phyloP scores from a whole-genome alignment of 2,888 invertebrate species.

The Eristalinus aeneus region DNA sequence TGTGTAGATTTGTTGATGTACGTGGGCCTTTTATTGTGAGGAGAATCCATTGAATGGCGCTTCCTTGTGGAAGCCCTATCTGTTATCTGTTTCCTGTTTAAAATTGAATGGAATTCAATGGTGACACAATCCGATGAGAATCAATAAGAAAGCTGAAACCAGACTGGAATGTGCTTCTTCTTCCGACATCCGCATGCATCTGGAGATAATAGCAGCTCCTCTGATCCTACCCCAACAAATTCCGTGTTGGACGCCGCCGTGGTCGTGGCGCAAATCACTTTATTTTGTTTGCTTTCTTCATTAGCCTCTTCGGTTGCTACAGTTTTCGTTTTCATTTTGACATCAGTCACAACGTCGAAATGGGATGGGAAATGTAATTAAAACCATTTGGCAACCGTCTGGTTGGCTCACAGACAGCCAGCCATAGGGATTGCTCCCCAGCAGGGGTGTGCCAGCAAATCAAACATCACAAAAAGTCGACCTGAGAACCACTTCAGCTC shows the following conservation, averaged over 20 bases:
- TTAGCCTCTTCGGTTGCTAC: not conserved
- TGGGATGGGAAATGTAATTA: not conserved
- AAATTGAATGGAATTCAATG: not conserved
- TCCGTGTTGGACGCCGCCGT: not conserved
- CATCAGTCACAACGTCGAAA: not conserved
- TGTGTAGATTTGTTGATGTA: too few relatives aligned
- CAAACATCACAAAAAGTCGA: not conserved
- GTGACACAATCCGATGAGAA: not conserved
- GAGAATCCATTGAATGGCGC: not conserved
- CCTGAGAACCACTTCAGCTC: not conserved
- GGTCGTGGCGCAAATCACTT: not conserved
- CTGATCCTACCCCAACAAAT: not conserved
- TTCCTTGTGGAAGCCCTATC: not conserved
- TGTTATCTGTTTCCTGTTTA: too few relatives aligned
- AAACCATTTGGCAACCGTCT: conserved; percentile 27
- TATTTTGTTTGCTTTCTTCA: not conserved
- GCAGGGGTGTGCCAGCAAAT: not conserved
- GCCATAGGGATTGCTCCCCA: too few relatives aligned
- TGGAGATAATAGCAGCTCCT: not conserved
- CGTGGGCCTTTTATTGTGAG: too few relatives aligned
- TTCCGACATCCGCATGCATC: not conserved
- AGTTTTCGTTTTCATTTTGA: not conserved
- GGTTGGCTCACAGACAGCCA: not conserved
- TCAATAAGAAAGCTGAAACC: conserved; percentile 2
- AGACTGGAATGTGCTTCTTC: not conserved